A percentile compares a stretch with the other conserved stretches of the same genome.
Conservation (phyloP, 2,888 invertebrate genomes). For the Pilophorus perplexus region DNA sequence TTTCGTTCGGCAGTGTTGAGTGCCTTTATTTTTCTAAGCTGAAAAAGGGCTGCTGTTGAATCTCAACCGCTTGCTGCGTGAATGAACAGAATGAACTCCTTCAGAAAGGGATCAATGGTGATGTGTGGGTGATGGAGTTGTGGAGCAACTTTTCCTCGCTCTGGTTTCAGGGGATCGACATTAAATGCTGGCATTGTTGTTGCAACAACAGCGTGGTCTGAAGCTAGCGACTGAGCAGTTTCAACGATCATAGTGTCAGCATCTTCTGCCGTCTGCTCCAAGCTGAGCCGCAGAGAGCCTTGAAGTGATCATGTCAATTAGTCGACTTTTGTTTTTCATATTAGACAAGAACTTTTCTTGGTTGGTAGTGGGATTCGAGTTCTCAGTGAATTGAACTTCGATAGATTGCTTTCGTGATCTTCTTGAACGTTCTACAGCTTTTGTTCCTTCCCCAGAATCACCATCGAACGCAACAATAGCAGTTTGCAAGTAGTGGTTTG, state of each 20-base stretch:
- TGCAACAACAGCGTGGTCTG: constrained; percentile 9
- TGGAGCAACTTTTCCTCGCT: neutral
- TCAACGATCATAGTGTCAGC: neutral
- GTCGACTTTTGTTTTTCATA: too few relatives aligned
- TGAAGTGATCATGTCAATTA: too few relatives aligned
- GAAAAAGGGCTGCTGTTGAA: neutral
- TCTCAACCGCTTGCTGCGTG: neutral
- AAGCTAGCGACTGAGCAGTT: neutral
- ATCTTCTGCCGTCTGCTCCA: neutral
- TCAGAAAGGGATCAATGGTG: neutral
- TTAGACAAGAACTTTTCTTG: too few relatives aligned
- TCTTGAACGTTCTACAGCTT: too few relatives aligned
- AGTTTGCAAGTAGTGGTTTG: too few relatives aligned
- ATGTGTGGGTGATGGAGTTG: neutral
- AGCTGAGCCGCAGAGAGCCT: neutral
- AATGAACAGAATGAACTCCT: neutral
- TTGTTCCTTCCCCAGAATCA: too few relatives aligned
- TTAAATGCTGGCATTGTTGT: neutral
- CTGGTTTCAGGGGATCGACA: neutral
- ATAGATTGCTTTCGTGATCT: too few relatives aligned
- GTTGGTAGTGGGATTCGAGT: too few relatives aligned
- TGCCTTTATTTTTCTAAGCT: neutral
- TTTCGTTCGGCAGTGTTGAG: neutral
- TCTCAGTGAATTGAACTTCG: too few relatives aligned
- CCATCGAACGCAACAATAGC: too few relatives aligned